Evolutionary conservation across 2,797 vertebrate genomes (phyloP), one percentile per base, ranked within the genome.

Genomic region (Premnoplex brunnescens): DNA sequence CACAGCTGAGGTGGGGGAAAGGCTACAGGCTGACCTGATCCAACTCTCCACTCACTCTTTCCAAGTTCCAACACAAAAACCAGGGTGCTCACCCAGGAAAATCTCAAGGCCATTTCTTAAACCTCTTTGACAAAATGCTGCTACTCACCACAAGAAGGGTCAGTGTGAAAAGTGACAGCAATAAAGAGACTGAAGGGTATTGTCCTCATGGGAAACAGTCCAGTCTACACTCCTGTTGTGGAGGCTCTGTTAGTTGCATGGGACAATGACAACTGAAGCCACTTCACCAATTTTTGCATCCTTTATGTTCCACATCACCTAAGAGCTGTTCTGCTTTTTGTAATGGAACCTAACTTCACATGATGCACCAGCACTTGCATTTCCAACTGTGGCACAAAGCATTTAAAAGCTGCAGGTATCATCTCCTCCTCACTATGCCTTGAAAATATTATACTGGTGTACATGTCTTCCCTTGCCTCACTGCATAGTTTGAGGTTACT

Each of bases 201-300:
- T 22, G 12, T 56, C 32, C 26, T 54, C 44, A 22, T 0, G 1
- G 30, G n/a, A 51, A 80, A 51, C 0, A 1, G n/a, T 36, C 15
- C 2, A 10, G 48, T 19, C 56, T 52, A 32, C 3, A 32, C 10
- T 30, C 21, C 30, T 10, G 11, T 20, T 68, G 36, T 16, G 36
- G 73, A 59, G 9, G 12, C 43, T 54, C 52, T 67, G 27, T 11
- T 59, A 64, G 44, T 72, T 55, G 36, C 52, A 43, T 2, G 1
- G 12, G 4, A 16, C 79, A 91, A 34, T 24, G 14, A 43, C 43
- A 80, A 73, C 36, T 22, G 14, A 10, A 75, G 37, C 5, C 1
- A 2, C 63, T 59, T 71, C 27, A 86, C 24, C 2, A 1, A 34
- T 67, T 71, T 85, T 66, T 59, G 15, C 28, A 32, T 28, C 18